Base-by-base conservation (phyloP, 2,797 vertebrate species). In the Aplochiton taeniatus region DNA sequence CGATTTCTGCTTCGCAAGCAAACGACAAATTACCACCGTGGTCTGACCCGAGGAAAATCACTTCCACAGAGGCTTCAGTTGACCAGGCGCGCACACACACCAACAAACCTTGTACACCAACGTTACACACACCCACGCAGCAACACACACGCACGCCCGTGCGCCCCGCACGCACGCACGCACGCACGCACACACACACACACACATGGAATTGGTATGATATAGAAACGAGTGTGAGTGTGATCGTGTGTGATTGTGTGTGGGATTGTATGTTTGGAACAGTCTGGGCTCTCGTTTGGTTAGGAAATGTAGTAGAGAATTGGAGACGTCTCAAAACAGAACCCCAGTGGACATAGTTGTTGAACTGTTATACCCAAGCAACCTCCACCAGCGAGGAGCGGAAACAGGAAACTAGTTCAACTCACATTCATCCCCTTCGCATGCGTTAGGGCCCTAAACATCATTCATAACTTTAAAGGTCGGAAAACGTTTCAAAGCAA, bases 1-100 rank as follows among this genome's bases (percentile, higher is more conserved):
- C 0, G 4, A 18, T 77, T 84, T 83, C 65, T 75, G 78, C 78
- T 55, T 61, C 4, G 71, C 72, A 81, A 80, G 80, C 79, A 83
- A 81, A 83, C 75, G 75, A 70, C 75, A 82, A 83, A 85, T 83
- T 78, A 80, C 62, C 70, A 74, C 67, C 63, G 61, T 61, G 63
- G 66, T 59, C 70, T 68, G 69, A 77, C 78, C 70, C 68, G 63
- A 70, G 60, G 65, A 72, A 41, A 63, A 65, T 66, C 42, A 14
- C 63, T 43, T 70, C 62, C 64, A 17, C 65, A 69, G 58, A 74
- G 72, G 66, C 80, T 78, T 79, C 72, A 75, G 46, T 70, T 44
- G 74, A 76, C 65, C 51, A 62, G 16, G 0, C 4, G 47, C 19
- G 12, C 59, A 71, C 47, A 56, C 44, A 55, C 60, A 64, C 59